Evolutionary conservation across 2,888 invertebrate species (phyloP).

Genomic region (Eutolmus rufibarbis): DNA sequence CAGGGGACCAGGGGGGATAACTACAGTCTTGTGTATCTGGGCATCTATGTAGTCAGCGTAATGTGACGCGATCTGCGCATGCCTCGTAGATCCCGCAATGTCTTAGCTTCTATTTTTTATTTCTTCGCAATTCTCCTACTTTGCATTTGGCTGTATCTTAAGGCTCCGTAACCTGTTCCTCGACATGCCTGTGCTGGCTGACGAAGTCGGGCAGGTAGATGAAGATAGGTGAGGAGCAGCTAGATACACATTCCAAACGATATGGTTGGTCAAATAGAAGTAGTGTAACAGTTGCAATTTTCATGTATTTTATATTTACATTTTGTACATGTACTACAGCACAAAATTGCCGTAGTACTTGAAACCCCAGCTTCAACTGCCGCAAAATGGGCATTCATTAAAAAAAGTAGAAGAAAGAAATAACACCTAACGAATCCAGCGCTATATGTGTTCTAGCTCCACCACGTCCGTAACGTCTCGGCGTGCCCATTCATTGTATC

Average conservation of each 20-base stretch:
- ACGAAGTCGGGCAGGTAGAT: neutral
- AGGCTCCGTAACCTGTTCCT: neutral
- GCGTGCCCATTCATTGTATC: neutral
- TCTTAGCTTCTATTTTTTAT: neutral
- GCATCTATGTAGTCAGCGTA: neutral
- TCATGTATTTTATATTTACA: neutral
- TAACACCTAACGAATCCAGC: neutral
- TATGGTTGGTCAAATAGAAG: neutral
- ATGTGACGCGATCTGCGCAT: slow-evolving; percentile 5
- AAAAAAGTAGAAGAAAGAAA: neutral
- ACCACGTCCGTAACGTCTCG: neutral
- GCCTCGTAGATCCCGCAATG: neutral
- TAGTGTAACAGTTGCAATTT: neutral
- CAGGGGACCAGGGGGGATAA: neutral
- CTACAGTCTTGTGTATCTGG: neutral
- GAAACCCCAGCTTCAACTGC: neutral
- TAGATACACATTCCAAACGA: neutral
- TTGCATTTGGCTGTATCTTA: neutral
- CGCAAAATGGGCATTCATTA: neutral
- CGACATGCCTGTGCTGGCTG: neutral
- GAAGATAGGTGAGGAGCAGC: neutral
- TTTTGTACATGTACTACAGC: neutral
- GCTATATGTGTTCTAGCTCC: neutral
- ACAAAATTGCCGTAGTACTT: neutral
- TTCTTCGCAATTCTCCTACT: neutral